These are phyloP conservation scores for Sarcophaga subvicina DNA, from an alignment of 2,888 invertebrate genomes.

Conservation along the genomic window DNA sequence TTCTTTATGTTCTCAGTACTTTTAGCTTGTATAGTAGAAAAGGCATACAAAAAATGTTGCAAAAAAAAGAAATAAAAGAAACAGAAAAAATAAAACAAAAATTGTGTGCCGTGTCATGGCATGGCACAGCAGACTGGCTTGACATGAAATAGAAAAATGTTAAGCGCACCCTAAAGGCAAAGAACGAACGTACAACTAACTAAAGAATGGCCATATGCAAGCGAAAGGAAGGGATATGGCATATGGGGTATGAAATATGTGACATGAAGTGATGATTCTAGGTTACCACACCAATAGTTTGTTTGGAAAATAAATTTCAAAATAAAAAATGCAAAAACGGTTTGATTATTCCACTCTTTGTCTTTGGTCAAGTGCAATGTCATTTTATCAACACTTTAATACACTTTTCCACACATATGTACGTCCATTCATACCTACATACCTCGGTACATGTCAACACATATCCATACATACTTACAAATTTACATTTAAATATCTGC, in stretches of 20 bases:
- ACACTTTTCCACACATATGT: background rate
- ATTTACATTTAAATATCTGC: conserved; percentile 20
- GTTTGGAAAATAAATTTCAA: conserved; percentile 40
- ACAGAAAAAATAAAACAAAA: background rate
- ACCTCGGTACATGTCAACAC: background rate
- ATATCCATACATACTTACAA: background rate
- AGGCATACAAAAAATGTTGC: background rate
- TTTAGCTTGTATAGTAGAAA: background rate
- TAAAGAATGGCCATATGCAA: background rate
- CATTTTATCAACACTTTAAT: conserved; percentile 55
- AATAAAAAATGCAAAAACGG: conserved; percentile 8
- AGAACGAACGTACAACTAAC: too few relatives aligned
- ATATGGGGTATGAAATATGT: background rate
- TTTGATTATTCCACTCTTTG: conserved; percentile 28
- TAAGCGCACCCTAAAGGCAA: conserved; percentile 31
- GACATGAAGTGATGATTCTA: conserved; percentile 12
- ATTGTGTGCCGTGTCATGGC: background rate
- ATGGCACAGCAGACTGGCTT: background rate
- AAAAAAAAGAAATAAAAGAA: background rate
- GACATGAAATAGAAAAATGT: conserved; percentile 30
- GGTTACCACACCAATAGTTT: conserved; percentile 17
- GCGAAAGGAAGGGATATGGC: background rate
- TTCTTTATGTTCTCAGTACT: background rate
- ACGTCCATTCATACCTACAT: background rate
- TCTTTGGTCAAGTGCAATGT: conserved; percentile 64